Evolutionary conservation across 2,113 vertebrate genomes (phyloP).

Genomic region (Perca flavescens): DNA sequence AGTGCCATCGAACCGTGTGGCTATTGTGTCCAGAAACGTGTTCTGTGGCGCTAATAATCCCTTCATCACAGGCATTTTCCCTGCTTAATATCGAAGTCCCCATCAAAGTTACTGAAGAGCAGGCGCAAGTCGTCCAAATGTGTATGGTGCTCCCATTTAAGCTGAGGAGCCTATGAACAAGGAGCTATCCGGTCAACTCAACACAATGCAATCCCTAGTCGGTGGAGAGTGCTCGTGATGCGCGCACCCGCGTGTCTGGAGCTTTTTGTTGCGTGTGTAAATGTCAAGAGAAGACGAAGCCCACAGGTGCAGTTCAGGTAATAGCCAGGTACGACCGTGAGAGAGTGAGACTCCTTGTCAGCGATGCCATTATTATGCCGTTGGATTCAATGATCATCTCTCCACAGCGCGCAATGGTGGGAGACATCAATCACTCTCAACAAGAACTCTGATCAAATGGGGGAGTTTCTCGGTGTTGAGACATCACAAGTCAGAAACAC

Average conservation of each 20-base stretch:
- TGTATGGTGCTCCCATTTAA: constrained; percentile 58
- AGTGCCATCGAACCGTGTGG: constrained; percentile 98
- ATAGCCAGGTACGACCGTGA: constrained; percentile 44
- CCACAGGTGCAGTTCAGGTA: constrained; percentile 81
- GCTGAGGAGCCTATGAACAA: constrained; percentile 36
- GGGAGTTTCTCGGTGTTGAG: neutral
- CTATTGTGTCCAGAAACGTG: constrained; percentile 98
- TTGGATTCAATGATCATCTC: constrained; percentile 54
- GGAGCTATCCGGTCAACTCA: constrained; percentile 65
- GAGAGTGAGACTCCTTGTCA: constrained; percentile 61
- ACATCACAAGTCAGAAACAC: constrained; percentile 18
- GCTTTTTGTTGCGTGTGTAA: constrained; percentile 56
- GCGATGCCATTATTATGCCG: constrained; percentile 59
- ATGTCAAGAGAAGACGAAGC: constrained; percentile 52
- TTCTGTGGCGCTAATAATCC: constrained; percentile 98
- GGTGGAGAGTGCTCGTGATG: constrained; percentile 52
- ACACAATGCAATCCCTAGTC: constrained; percentile 55
- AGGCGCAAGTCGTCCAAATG: constrained; percentile 62
- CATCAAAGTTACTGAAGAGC: constrained; percentile 90
- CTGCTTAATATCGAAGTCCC: constrained; percentile 90
- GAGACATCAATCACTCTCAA: constrained; percentile 52
- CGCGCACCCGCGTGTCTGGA: constrained; percentile 60
- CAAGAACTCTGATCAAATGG: constrained; percentile 18
- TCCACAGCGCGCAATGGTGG: constrained; percentile 57
- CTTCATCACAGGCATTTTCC: constrained; percentile 99